Evolutionary conservation across 1,140 invertebrate genomes (phyloP).

Genomic region (Megathymus violae): DNA sequence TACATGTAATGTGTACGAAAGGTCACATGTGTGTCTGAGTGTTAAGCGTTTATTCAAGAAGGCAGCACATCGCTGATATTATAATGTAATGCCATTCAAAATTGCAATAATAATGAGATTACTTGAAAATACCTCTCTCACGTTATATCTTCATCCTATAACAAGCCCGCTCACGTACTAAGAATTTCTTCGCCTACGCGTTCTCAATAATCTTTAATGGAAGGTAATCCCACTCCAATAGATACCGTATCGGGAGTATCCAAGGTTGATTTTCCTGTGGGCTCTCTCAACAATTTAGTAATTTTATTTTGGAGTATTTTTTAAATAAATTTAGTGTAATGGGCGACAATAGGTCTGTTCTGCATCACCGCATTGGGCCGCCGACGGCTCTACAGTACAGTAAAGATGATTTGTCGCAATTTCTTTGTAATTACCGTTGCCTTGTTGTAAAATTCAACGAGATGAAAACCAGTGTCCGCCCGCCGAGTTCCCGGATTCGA

Average conservation of each 20-base stretch:
- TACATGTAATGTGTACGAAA: too few relatives aligned
- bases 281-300: not conserved
- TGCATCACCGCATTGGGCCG: not conserved
- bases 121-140: not conserved
- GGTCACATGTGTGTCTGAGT: too few relatives aligned
- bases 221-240: not conserved
- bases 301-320: conserved; percentile 1
- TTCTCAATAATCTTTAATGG: conserved; percentile 15
- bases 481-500: too few relatives aligned
- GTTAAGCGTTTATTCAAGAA: too few relatives aligned
- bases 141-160: conserved; percentile 6
- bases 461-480: too few relatives aligned
- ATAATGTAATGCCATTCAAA: not conserved
- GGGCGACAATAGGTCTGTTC: not conserved
- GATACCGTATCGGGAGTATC: not conserved
- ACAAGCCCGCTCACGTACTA: conserved; percentile 25
- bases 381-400: not conserved
- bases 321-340: conserved; percentile 1
- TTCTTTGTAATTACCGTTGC: not conserved
- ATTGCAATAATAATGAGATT: conserved; percentile 6
- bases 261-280: not conserved
- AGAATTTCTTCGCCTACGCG: conserved; percentile 24
- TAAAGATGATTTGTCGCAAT: not conserved
- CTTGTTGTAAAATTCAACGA: too few relatives aligned
- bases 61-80: too few relatives aligned